These are phyloP conservation scores for Cantharis flavilabris DNA, from an alignment of 2,888 invertebrate genomes.

Conservation along the genomic window DNA sequence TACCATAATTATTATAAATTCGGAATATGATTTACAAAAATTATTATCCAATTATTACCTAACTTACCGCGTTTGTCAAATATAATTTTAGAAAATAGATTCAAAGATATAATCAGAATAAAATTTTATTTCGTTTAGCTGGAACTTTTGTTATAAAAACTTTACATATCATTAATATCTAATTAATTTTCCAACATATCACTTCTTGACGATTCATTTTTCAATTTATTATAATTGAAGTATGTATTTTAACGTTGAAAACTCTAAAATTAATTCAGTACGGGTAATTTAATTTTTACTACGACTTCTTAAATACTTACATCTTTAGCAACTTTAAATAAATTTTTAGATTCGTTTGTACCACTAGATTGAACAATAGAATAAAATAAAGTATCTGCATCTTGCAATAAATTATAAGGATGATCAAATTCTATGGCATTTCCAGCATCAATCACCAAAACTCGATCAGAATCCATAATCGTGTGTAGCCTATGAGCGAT, in stretches of 20 bases:
- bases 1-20: no score
- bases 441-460: slow-evolving; percentile 79
- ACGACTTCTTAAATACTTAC: slow-evolving; percentile 24
- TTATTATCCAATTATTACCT: no score
- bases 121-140: background rate
- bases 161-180: no score
- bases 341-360: slow-evolving; percentile 37
- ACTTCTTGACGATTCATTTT: background rate
- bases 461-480: slow-evolving; percentile 80
- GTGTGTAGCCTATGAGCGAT: slow-evolving; percentile 81
- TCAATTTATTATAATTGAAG: background rate
- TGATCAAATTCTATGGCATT: slow-evolving; percentile 73
- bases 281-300: background rate
- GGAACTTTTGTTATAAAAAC: background rate
- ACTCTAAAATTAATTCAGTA: background rate
- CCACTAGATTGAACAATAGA: slow-evolving; percentile 73
- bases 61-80: background rate
- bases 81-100: background rate
- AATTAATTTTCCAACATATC: background rate
- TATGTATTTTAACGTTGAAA: background rate
- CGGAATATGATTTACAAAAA: background rate
- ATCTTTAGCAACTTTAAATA: slow-evolving; percentile 44
- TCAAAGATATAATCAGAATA: background rate
- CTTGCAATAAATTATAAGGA: slow-evolving; percentile 68
- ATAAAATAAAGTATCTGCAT: slow-evolving; percentile 65